phyloP scores from a whole-genome alignment of 2,113 vertebrate genomes.

The Pseudopodoces humilis region DNA sequence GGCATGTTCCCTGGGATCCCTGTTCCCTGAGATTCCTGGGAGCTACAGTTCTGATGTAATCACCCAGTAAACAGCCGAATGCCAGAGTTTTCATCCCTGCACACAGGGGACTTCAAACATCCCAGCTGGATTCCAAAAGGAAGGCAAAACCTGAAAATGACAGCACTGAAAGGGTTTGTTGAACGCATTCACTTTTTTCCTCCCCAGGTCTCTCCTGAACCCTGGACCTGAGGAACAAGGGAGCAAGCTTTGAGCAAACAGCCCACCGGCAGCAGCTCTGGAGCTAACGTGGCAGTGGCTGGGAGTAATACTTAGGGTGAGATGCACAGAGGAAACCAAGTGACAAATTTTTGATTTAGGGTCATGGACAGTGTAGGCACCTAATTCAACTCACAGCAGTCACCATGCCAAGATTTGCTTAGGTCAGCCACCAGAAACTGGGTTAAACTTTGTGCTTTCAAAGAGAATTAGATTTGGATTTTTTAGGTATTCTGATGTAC shows the following conservation, averaged over 20 bases:
- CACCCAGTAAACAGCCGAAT: fast-evolving
- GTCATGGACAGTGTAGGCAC: neutral
- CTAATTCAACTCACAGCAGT: neutral
- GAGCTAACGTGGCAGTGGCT: neutral
- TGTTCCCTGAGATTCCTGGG: fast-evolving
- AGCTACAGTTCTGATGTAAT: neutral
- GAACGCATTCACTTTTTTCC: neutral
- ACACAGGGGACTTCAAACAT: fast-evolving
- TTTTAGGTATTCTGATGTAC: neutral
- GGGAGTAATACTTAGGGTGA: neutral
- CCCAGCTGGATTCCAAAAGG: neutral
- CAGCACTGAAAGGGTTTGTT: neutral
- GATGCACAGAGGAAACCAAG: neutral
- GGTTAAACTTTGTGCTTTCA: neutral
- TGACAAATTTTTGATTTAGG: neutral
- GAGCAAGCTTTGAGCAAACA: neutral
- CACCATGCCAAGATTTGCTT: neutral
- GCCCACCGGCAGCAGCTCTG: neutral
- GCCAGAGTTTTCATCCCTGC: neutral
- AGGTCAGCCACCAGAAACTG: neutral
- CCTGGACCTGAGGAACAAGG: fast-evolving
- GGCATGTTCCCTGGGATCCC: no score
- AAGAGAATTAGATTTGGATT: neutral
- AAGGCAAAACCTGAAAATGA: neutral
- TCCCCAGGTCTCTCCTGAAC: neutral